Evolutionary conservation across 1,140 invertebrate species (phyloP), one percentile per base, ranked within the genome.

Genomic region (Lepidotrigona ventralis): DNA sequence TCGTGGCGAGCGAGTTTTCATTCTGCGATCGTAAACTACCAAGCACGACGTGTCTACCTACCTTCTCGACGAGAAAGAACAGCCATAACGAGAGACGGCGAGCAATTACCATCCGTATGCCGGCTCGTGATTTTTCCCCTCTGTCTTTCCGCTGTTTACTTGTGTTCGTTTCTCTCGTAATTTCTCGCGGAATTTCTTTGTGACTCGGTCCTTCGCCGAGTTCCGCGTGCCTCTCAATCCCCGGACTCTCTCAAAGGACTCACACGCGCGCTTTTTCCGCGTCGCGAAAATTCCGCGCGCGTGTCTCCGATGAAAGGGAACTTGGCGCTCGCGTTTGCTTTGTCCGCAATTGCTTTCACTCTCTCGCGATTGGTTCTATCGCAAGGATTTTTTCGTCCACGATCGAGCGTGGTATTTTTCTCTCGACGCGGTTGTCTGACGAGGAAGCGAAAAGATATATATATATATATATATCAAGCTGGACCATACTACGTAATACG

Each of bases 101-200:
- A 72, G 78, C 68, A 72, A 79, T 79, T 71, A 79, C 54, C 68
- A 79, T 79, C n/a, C 68, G 54, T 60, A 58, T 54, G 39, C 39
- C 39, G 39, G 39, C 39, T 46, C 39, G 39, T 46, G 39, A 46
- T 72, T 71, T 79, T 72, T 60, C 54, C 26, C 29, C 29, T 78
- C 56, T 26, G 15, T 78, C 19, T 51, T 60, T 29, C n/a, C 54
- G 14, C 14, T 64, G 14, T 46, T n/a, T 29, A 19, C 63, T 29
- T 29, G 15, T 29, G n/a, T 66, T 9, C 17, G 15, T 33, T 26
- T 19, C 17, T 66, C 64, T 66, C 29, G 29, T 66, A 19, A 33
- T 33, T 66, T 66, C n/a, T 26, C n/a, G n/a, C 23, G 53, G 14
- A 60, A 29, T 39, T 56, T 29, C 54, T 79, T 60, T 60, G 54